Evolutionary conservation across 2,797 vertebrate species (phyloP).

Genomic region (Antennarius maculatus): DNA sequence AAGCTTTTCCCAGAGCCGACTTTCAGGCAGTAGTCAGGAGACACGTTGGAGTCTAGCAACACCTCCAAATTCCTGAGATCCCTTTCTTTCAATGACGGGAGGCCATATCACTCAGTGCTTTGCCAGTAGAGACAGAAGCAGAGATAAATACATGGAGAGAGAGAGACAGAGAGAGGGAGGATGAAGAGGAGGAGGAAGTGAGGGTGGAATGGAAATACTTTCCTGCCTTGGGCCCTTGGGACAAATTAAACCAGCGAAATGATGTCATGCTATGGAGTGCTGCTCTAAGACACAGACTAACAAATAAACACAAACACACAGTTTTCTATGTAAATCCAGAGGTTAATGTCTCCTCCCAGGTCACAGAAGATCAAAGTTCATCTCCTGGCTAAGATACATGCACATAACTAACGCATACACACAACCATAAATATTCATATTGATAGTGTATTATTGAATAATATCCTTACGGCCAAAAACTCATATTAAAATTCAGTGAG

Average conservation of each 20-base stretch:
- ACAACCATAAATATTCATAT: constrained; percentile 1
- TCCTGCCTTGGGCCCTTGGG: constrained; percentile 52
- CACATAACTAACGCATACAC: not conserved
- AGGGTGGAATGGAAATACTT: constrained; percentile 34
- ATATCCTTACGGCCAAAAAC: constrained; percentile 38
- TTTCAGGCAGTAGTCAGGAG: constrained; percentile 33
- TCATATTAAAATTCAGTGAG: constrained; percentile 46
- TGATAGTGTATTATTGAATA: constrained; percentile 26
- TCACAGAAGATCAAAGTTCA: not conserved
- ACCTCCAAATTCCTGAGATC: constrained; percentile 62
- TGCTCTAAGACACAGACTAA: constrained; percentile 5
- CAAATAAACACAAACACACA: not conserved
- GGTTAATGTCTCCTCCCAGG: not conserved
- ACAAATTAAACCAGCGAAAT: constrained; percentile 61
- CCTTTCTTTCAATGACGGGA: constrained; percentile 55
- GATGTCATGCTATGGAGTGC: constrained; percentile 41
- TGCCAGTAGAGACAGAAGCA: constrained; percentile 44
- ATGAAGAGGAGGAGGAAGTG: constrained; percentile 14
- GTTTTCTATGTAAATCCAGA: not conserved
- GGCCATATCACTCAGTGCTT: constrained; percentile 55
- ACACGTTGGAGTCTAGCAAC: constrained; percentile 37
- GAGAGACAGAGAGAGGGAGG: constrained; percentile 23
- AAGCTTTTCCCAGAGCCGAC: constrained; percentile 39
- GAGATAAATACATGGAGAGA: constrained; percentile 46
- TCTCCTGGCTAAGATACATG: not conserved